These are phyloP conservation scores for Nothocercus julius DNA, from an alignment of 2,113 vertebrate genomes.

Conservation along the genomic window DNA sequence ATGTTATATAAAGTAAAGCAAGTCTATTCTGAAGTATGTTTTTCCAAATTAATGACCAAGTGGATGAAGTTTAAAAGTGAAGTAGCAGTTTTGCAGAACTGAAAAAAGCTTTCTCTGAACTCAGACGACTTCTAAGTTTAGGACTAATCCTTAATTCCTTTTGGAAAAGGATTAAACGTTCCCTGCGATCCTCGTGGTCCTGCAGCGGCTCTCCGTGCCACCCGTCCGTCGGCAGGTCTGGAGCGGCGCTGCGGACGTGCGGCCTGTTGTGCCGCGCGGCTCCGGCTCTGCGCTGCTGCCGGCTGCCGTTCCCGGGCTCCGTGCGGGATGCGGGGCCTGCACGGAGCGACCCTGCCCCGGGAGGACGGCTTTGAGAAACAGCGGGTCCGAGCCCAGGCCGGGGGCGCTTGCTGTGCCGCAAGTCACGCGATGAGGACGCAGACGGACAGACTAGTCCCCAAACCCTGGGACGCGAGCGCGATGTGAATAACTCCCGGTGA, in stretches of 20 bases:
- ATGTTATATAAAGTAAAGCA: accelerated
- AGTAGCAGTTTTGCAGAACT: not conserved
- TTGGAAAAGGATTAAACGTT: not conserved
- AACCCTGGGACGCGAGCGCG: not conserved
- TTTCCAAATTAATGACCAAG: not conserved
- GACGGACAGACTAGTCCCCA: not conserved
- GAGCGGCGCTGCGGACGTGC: too few species aligned
- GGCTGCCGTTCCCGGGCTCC: too few species aligned
- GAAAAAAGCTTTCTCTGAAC: not conserved
- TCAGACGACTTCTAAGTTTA: not conserved
- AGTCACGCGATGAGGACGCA: not conserved
- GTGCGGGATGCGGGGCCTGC: too few species aligned
- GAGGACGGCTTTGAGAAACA: too few species aligned
- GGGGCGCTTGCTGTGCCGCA: accelerated
- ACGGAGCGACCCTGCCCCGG: too few species aligned
- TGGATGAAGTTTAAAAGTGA: not conserved
- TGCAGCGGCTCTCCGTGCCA: not conserved
- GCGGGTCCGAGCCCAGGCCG: not conserved
- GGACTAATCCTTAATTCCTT: not conserved
- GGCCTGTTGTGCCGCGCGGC: too few species aligned
- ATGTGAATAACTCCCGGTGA: not conserved
- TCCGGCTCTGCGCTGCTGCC: too few species aligned
- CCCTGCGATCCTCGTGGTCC: not conserved
- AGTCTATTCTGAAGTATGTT: too few species aligned
- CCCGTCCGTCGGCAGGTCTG: not conserved